Base-by-base conservation (phyloP, 2,113 vertebrate genomes). In the Takifugu bimaculatus region DNA sequence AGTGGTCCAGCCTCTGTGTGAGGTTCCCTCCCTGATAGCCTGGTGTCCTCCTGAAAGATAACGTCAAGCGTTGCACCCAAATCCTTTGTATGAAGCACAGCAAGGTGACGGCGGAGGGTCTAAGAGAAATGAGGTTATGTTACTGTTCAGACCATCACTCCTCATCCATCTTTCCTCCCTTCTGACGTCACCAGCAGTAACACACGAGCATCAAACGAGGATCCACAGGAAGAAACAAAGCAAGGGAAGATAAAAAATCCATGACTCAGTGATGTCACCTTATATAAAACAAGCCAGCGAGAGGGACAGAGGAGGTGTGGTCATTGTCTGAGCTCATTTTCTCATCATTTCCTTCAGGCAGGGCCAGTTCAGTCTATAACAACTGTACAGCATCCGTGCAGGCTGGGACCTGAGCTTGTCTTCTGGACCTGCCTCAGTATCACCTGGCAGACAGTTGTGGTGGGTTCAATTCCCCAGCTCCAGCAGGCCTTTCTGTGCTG, bases 321-420 rank as follows among this genome's bases (percentile, higher is more conserved):
- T 75, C 66, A 82, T 63, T 58, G 66, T 52, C 70, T 85, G 78
- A 86, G 74, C 48, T 86, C 72, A 81, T 83, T 54, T 68, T 57
- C 70, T 61, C 72, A 60, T 85, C 71, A 75, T 42, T 88, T 78
- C 72, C 58, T 50, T 62, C 28, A 32, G 0, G 66, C 50, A 20
- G 20, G 20, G 20, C 20, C 20, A 20, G 20, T 20, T 20, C 20
- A 20, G 20, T 20, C 20, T 15, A 13, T 15, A 11, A 39, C 1
- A 11, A 10, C 35, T 15, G 45, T n/a, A 20, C 20, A 47, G 14
- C 14, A 48, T 7, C 32, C 32, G 32, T 35, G 32, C 32, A n/a
- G 5, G 35, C 35, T 32, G 29, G 3, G 29, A 6, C 4, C 29
- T 39, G 35, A 39, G 35, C 35, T 39, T 2, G 3, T 39, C 35